Conservation (phyloP, 30 jellyfish, hydroid and myxozoan genomes). For the Cassiopea xamachana region DNA sequence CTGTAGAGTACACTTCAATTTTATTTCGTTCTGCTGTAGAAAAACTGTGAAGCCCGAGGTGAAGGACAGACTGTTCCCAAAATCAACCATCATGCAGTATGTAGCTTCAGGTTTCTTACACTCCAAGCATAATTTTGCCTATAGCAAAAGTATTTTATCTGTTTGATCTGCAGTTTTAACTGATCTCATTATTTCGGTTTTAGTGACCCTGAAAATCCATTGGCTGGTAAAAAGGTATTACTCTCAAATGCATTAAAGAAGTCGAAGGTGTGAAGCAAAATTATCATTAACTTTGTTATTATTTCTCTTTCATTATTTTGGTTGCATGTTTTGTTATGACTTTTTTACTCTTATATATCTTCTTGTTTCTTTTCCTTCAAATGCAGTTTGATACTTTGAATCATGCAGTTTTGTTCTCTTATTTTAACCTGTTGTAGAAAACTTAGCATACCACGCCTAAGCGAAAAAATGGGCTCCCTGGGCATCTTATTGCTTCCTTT, state of each 20-base stretch:
- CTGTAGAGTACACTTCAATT: neutral
- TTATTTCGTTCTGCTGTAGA: conserved; percentile 19
- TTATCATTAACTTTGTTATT: too few relatives aligned
- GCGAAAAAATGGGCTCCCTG: neutral
- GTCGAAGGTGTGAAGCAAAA: conserved; percentile 39
- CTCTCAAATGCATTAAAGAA: conserved; percentile 56
- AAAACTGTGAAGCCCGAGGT: conserved; percentile 52
- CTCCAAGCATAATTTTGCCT: neutral
- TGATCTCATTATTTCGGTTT: neutral
- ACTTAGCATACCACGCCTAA: too few relatives aligned
- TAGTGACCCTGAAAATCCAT: conserved; percentile 73
- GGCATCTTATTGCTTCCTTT: neutral
- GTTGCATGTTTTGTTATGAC: neutral
- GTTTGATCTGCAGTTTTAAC: neutral
- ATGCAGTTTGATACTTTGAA: neutral
- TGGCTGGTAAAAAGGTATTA: conserved; percentile 62
- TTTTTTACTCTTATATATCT: neutral
- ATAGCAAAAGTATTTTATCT: neutral
- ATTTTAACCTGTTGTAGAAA: too few relatives aligned
- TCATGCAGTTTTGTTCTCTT: neutral
- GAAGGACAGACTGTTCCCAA: conserved; percentile 72
- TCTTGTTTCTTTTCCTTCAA: neutral
- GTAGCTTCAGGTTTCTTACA: neutral
- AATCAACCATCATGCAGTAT: conserved; percentile 40
- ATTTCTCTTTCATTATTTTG: neutral